Base-by-base conservation (phyloP, 1,140 invertebrate genomes). In the Bombyx mandarina region DNA sequence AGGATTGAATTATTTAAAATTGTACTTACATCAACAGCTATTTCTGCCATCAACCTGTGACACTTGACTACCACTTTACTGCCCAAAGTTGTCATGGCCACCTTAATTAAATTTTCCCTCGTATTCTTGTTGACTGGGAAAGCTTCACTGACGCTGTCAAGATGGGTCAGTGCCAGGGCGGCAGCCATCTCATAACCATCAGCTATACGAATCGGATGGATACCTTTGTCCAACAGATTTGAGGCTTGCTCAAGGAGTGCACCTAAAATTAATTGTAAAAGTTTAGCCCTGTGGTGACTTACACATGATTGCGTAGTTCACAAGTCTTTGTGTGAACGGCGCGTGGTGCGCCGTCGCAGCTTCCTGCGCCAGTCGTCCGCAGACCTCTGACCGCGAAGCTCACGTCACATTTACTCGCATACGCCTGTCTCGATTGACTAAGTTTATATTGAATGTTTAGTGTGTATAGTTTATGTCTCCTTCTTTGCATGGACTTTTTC, bases 141-240 rank as follows among this genome's bases (percentile, higher is more conserved):
- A 12, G 92, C 91, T 69, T 98, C 94, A 52, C 96, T 93, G 73
- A 99, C 97, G 35, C 91, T 89, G 61, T 98, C 95, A 46, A 99
- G 85, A 82, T 98, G 94, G 52, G 94, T 91, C 8, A 96, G 91
- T 6, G 98, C 97, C 65, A 92, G 92, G 66, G 97, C 94, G 2
- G 98, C 98, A 6, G 99, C 99, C 82, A 99, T 89, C 89, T 99
- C 98, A 85, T 97, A 99, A 47, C 99, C 98, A 91, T 99, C 99
- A 44, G 99, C 98, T 74, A 99, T 99, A 71, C 98, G 92, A 63
- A 99, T 99, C 0, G 99, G 99, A 88, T 99, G 99, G 80, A 99
- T 99, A 18, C 99, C 98, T 78, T 96, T 94, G 87, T 99, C 98
- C 0, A 99, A 82, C 1, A 99, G 77, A 62, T 92, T 88, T 67